phyloP scores from a whole-genome alignment of 2,113 vertebrate genomes.

The Emydocephalus ijimae region DNA sequence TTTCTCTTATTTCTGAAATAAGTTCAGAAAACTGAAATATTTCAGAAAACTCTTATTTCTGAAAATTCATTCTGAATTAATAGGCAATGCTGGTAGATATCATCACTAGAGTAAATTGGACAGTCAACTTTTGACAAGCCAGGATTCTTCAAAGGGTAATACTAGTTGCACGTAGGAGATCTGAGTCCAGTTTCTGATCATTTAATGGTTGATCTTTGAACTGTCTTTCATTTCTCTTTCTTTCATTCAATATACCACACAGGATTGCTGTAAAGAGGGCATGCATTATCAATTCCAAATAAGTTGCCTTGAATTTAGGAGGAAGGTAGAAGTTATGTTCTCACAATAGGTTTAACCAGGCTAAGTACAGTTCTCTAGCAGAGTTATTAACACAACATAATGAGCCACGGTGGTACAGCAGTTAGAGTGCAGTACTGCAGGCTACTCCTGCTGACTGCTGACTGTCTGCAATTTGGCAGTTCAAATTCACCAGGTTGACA shows the following conservation, averaged over 20 bases:
- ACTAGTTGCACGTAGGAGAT: not conserved
- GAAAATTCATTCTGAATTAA: not conserved
- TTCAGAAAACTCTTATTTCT: no score
- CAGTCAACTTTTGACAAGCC: not conserved
- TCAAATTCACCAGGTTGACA: no score
- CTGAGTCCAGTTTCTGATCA: not conserved
- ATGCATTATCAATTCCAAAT: not conserved
- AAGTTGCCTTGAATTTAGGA: not conserved
- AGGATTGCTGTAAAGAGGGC: not conserved
- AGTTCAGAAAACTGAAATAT: no score
- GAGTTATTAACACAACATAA: not conserved
- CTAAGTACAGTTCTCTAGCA: not conserved
- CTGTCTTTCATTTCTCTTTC: not conserved
- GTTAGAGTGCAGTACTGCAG: no score
- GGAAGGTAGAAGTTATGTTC: not conserved
- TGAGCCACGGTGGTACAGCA: no score
- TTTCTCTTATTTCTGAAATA: not conserved
- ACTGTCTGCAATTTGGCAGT: no score
- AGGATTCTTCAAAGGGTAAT: not conserved
- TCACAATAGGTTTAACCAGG: not conserved
- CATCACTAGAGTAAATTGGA: not conserved
- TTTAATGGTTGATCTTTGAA: not conserved
- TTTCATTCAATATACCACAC: not conserved
- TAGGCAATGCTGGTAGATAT: not conserved
- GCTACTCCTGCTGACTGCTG: no score